phyloP scores from a whole-genome alignment of 2,113 vertebrate genomes.

The Pseudopodoces humilis region DNA sequence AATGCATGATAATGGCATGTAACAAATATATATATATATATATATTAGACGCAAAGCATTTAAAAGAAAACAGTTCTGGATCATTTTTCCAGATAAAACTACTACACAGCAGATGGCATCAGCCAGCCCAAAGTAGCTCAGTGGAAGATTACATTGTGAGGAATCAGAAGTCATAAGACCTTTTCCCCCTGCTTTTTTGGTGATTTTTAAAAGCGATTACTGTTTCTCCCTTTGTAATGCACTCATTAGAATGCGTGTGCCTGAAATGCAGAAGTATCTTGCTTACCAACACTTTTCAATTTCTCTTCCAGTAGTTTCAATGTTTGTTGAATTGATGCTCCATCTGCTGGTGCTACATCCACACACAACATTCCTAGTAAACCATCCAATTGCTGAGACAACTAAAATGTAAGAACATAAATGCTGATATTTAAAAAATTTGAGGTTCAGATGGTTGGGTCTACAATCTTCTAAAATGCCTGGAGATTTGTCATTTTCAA shows the following conservation, averaged over 20 bases:
- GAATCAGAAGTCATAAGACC: not conserved
- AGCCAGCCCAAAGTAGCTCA: not conserved
- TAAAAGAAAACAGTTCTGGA: slow-evolving; percentile 16
- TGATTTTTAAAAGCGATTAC: not conserved
- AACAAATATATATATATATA: not conserved
- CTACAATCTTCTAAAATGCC: not conserved
- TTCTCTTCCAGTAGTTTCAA: slow-evolving; percentile 98
- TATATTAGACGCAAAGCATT: not conserved
- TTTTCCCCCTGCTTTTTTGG: not conserved
- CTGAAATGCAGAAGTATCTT: slow-evolving; percentile 47
- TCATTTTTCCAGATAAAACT: not conserved
- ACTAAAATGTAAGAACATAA: slow-evolving; percentile 74
- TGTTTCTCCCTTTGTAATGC: not conserved
- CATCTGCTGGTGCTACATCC: slow-evolving; percentile 94
- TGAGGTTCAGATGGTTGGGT: not conserved
- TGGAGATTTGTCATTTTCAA: not conserved
- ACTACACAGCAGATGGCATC: not conserved
- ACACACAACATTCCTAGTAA: slow-evolving; percentile 97
- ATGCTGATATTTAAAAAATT: not conserved
- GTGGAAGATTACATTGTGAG: not conserved
- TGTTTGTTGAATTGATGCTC: slow-evolving; percentile 95
- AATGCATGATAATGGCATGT: not conserved
- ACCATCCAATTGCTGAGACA: slow-evolving; percentile 96
- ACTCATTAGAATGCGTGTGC: not conserved
- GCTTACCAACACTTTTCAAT: slow-evolving; percentile 93